Base-by-base conservation (phyloP, 2,113 vertebrate species). In the Pomatostomus ruficeps region DNA sequence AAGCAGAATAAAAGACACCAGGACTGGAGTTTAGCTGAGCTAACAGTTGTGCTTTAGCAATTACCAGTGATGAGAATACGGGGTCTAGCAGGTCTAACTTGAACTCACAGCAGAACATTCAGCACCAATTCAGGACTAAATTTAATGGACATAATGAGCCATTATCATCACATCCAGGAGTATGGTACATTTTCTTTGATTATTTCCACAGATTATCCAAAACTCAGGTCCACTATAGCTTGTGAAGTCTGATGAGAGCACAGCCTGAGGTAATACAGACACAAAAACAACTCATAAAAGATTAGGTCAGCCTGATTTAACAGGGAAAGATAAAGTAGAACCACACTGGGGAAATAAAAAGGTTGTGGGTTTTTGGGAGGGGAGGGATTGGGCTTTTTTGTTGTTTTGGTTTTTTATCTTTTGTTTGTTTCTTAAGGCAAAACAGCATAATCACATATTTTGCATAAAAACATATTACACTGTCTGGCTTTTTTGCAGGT, bases 221-320 rank as follows among this genome's bases (percentile, higher is more conserved):
- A 85, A 82, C 90, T 93, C 85, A 94, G 93, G 92, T 76, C 89
- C 85, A 80, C 70, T 95, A n/a, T 85, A 94, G 85, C 66, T 90
- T 87, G 54, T 75, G 52, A 77, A 91, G 79, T 72, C 91, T 97
- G 94, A 96, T 86, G 94, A 97, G 95, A 95, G 84, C 91, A 59
- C 82, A 65, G 93, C 92, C 67, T 92, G 58, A 93, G 85, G 75
- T 77, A 87, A 87, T 71, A 76, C 33, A 86, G 89, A 85, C 40
- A 89, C 45, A 43, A 91, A 95, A 95, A 91, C 93, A 97, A 85
- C 95, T 85, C 51, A 65, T 48, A 73, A 82, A 83, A 76, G 57
- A 76, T 78, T 86, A 88, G 40, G 78, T 55, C 23, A 84, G 54
- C 75, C 81, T 92, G 91, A 94, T 97, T 75, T 97, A 84, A 88